Percentiles rank a stretch among this genome's conserved stretches.
phyloP scores from a whole-genome alignment of 1,140 invertebrate species.

The Drosophila hydei region DNA sequence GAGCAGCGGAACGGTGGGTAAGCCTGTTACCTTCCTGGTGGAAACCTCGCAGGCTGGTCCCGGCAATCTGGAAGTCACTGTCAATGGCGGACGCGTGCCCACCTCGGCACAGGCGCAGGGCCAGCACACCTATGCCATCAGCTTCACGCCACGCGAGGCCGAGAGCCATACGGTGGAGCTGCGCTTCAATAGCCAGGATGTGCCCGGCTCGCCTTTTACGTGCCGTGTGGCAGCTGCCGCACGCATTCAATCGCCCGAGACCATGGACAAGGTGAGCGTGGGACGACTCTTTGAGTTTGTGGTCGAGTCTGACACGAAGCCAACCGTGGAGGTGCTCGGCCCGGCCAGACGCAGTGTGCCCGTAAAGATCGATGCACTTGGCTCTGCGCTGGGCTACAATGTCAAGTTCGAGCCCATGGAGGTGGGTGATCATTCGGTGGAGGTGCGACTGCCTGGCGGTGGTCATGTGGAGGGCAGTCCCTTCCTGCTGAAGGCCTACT shows the following conservation, averaged over 20 bases:
- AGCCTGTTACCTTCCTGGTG: slow-evolving; percentile 97
- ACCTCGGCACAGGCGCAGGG: slow-evolving; percentile 97
- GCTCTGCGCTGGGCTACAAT: slow-evolving; percentile 84
- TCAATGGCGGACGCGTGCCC: slow-evolving; percentile 97
- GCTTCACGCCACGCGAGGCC: slow-evolving; percentile 96
- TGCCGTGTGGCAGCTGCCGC: slow-evolving; percentile 90
- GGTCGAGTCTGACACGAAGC: slow-evolving; percentile 91
- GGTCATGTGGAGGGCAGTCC: slow-evolving; percentile 96
- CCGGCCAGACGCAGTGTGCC: slow-evolving; percentile 89
- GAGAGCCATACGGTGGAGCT: slow-evolving; percentile 96
- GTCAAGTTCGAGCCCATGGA: slow-evolving; percentile 94
- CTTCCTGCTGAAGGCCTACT: slow-evolving; percentile 97
- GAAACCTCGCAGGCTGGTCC: slow-evolving; percentile 95
- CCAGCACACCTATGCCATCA: slow-evolving; percentile 98
- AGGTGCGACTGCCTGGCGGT: slow-evolving; percentile 89
- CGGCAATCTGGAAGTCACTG: slow-evolving; percentile 98
- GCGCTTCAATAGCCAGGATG: slow-evolving; percentile 97
- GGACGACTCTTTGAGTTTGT: slow-evolving; percentile 92
- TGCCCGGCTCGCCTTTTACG: slow-evolving; percentile 93
- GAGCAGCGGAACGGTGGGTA: slow-evolving; percentile 94
- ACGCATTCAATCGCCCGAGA: slow-evolving; percentile 90
- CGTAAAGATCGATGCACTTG: slow-evolving; percentile 86
- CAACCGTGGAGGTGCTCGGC: slow-evolving; percentile 91
- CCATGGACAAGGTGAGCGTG: slow-evolving; percentile 96
- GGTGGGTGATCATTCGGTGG: slow-evolving; percentile 97